Evolutionary conservation across 2,797 vertebrate species (phyloP), one percentile per base, ranked within the genome.

Genomic region (Poeciliopsis turneri): DNA sequence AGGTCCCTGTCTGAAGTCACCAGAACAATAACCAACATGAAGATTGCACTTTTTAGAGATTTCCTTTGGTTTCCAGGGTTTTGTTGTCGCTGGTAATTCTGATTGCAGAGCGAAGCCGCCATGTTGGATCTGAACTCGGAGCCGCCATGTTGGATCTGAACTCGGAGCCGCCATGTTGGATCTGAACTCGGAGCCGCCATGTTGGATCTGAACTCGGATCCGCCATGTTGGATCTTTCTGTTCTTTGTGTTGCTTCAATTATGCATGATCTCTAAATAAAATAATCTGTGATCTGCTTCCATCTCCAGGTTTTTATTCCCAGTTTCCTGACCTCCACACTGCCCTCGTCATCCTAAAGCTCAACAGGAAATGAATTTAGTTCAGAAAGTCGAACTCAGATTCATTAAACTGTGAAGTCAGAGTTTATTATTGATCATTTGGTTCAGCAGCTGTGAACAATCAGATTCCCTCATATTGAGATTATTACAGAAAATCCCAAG

Each of bases 241-340:
- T 92, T 93, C 87, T 94, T 92, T 95, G 89, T 95, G 92, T 92
- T 93, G 90, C 94, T 95, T 94, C 91, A 94, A 91, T 94, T 91
- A 64, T 95, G 95, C 95, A 96, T 96, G 95, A 95, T 93, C 87
- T 96, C 95, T 95, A 97, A 98, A 96, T 96, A 96, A 94, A 90
- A 90, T 92, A 92, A 89, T 92, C 91, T 90, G 94, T 95, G 91
- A 92, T 84, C 85, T 73, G 81, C 86, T 30, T 15, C 59, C 30
- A 36, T 75, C 39, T 66, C 69, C 70, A 43, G 61, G 20, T 86
- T 20, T 81, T 78, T 57, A 41, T 79, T 69, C 66, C 25, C 46
- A 1, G 47, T 49, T 18, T 49, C 5, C 47, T 49, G 47, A 49
- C 47, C 47, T 49, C 47, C 47, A 49, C 47, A 49, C 15, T 61